phyloP scores from a whole-genome alignment of 2,888 invertebrate species.

The Polyploca ridens region DNA sequence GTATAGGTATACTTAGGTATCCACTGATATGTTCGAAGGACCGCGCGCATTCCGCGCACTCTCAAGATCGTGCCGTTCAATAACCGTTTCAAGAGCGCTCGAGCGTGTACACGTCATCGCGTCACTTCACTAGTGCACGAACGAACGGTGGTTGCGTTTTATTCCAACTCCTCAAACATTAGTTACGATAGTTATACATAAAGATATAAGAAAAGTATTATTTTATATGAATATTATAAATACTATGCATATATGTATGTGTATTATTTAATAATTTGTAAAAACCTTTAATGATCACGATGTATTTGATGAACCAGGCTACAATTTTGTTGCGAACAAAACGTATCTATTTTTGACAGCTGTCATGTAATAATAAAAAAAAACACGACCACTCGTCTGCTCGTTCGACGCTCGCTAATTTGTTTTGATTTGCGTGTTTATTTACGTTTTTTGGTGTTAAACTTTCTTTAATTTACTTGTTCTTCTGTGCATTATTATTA shows the following conservation, averaged over 20 bases:
- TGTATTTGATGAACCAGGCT: not conserved
- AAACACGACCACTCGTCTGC: not conserved
- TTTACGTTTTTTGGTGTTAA: constrained; percentile 6
- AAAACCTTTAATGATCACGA: not conserved
- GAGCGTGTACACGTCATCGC: constrained; percentile 1
- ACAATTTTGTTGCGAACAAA: not conserved
- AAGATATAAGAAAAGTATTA: not conserved
- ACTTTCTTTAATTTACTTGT: not conserved
- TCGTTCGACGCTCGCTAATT: not conserved
- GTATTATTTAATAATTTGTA: not conserved
- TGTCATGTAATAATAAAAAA: not conserved
- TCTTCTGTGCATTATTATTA: not conserved
- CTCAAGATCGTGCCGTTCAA: constrained; percentile 7
- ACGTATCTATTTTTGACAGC: not conserved
- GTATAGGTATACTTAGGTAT: not conserved
- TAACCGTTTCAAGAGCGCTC: constrained; percentile 6
- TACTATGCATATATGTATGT: not conserved
- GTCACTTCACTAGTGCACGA: constrained; percentile 1
- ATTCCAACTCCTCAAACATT: not conserved
- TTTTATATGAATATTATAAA: not conserved
- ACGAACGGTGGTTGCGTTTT: constrained; percentile 2
- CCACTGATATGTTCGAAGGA: not conserved
- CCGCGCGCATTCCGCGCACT: constrained; percentile 2
- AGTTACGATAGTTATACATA: not conserved
- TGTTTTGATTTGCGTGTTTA: constrained; percentile 7